Percentiles rank a stretch among this genome's conserved stretches.
These are phyloP conservation scores for Spicauda simplicius DNA, from an alignment of 2,888 invertebrate species.

Conservation along the genomic window DNA sequence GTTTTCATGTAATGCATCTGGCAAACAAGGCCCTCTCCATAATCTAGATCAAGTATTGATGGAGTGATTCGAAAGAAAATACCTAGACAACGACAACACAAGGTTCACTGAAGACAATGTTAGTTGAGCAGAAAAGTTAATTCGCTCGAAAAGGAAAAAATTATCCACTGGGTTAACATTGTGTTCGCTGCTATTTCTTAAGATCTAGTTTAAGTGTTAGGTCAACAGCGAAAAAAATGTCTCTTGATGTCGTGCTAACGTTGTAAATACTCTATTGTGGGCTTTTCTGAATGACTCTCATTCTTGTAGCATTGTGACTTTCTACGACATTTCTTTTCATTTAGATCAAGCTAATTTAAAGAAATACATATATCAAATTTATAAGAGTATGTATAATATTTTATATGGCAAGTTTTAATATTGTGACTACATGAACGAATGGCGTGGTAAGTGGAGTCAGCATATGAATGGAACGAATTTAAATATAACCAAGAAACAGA, in stretches of 20 bases:
- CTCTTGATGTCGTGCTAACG: conserved; percentile 30
- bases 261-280: conserved; percentile 32
- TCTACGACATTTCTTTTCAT: background rate
- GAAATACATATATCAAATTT: too few relatives aligned
- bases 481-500: too few relatives aligned
- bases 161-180: conserved; percentile 26
- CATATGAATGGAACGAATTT: too few relatives aligned
- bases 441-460: too few relatives aligned
- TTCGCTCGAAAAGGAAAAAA: conserved; percentile 10
- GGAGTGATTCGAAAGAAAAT: background rate
- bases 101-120: background rate
- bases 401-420: too few relatives aligned
- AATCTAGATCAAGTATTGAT: background rate
- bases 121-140: conserved; percentile 1
- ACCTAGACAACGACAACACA: too few relatives aligned
- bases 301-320: background rate
- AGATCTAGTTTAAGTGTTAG: conserved; percentile 37
- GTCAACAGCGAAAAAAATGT: conserved; percentile 32
- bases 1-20: conserved; percentile 34
- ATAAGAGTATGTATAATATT: too few relatives aligned
- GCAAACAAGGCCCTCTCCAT: conserved; percentile 17
- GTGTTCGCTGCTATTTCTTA: conserved; percentile 33
- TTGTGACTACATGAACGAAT: too few relatives aligned
- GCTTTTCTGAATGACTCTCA: conserved; percentile 17
- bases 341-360: too few relatives aligned